phyloP scores from a whole-genome alignment of 2,888 invertebrate genomes.

The Stenodera caucasica region DNA sequence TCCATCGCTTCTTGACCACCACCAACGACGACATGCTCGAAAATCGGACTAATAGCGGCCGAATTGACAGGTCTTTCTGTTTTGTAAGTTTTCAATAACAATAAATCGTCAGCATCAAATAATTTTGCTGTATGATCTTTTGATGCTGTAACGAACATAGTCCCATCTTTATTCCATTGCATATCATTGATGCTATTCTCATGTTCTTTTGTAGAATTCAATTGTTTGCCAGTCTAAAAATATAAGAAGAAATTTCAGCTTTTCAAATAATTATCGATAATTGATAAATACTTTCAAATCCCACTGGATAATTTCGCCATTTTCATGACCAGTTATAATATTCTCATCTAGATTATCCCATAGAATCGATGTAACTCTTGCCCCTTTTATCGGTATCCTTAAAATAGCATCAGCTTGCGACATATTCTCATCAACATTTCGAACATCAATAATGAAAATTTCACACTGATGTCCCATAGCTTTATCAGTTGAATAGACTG shows the following conservation, averaged over 20 bases:
- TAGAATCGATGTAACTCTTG: constrained; percentile 88
- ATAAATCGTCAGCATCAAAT: constrained; percentile 85
- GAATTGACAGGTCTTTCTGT: constrained; percentile 98
- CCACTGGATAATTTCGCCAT: constrained; percentile 91
- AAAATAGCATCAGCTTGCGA: constrained; percentile 73
- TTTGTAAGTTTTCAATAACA: constrained; percentile 91
- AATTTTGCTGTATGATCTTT: constrained; percentile 96
- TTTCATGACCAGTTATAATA: constrained; percentile 91
- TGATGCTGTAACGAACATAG: constrained; percentile 96
- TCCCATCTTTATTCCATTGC: constrained; percentile 90
- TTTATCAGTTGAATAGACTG: constrained; percentile 91
- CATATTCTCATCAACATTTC: constrained; percentile 72
- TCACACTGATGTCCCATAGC: constrained; percentile 90
- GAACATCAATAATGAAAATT: constrained; percentile 83
- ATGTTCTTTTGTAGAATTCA: constrained; percentile 80
- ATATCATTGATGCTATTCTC: constrained; percentile 90
- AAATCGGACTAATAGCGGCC: constrained; percentile 92
- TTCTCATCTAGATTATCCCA: constrained; percentile 95
- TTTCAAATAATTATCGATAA: neutral
- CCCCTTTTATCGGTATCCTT: constrained; percentile 75
- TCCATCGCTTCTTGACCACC: constrained; percentile 99
- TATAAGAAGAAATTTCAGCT: constrained; percentile 8
- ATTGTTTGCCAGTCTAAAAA: constrained; percentile 76
- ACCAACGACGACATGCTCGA: constrained; percentile 95
- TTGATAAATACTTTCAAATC: constrained; percentile 74